Evolutionary conservation across 2,113 vertebrate genomes (phyloP), one percentile per base, ranked within the genome.

Genomic region (Orthonyx spaldingii): DNA sequence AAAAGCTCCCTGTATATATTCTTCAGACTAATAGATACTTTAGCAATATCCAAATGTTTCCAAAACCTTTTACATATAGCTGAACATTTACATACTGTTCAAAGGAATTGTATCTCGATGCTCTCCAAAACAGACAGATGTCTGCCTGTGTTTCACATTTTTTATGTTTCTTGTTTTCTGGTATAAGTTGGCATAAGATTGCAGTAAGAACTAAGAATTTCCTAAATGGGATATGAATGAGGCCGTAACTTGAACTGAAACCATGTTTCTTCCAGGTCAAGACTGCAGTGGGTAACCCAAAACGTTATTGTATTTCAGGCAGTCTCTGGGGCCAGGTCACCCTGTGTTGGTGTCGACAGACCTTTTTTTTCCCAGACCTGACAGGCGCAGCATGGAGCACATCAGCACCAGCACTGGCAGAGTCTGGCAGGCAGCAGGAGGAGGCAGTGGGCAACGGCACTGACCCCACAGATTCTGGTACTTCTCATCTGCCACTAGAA

Each of bases 261-360:
- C 18, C n/a, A 30, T 2, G 2, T 41, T 77, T 64, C 28, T 50
- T 64, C 27, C 26, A 52, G 7, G 19, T 42, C 42, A 88, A 49
- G 60, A 49, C 20, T 11, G 16, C 5, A 10, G 16, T 35, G 24
- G 20, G 16, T 32, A 66, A 75, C 20, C 11, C 20, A 57, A 24
- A 42, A 32, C 5, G 16, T 17, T 3, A 9, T 0, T 1, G 4
- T 9, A 49, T 24, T 35, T 16, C 35, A 42, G 50, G 19, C 24
- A 41, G 30, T 30, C 30, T 50, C n/a, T 20, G 50, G 24, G 41
- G 30, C 23, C 30, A 30, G 35, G 30, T 41, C 24, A 47, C 10
- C 19, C 42, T 19, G 24, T 1, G 2, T 1, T 3, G 27, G 41
- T 2, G 0, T n/a, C 6, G 23, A 10, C 12, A 35, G 53, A 44